Percentiles rank a stretch among this genome's conserved stretches.
phyloP scores from a whole-genome alignment of 2,797 vertebrate species.

The Melanogrammus aeglefinus region DNA sequence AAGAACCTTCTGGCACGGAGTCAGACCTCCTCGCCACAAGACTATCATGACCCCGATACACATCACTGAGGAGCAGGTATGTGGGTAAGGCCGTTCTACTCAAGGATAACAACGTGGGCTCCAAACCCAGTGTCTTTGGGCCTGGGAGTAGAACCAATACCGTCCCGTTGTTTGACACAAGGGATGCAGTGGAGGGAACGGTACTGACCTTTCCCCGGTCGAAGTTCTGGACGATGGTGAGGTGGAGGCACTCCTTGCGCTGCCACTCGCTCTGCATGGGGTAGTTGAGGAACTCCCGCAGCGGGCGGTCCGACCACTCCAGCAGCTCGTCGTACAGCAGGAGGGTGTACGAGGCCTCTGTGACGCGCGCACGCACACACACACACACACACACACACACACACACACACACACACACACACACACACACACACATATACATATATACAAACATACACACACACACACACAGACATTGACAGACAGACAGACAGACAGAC shows the following conservation, averaged over 20 bases:
- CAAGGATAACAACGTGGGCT: background rate
- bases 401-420: background rate
- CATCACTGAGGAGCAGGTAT: background rate
- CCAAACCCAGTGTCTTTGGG: background rate
- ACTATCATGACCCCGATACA: background rate
- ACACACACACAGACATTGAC: too few relatives aligned
- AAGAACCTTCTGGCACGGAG: background rate
- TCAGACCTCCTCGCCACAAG: too few relatives aligned
- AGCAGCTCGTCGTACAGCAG: constrained; percentile 92
- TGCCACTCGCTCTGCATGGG: constrained; percentile 99
- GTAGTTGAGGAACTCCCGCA: constrained; percentile 94
- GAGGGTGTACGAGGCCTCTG: constrained; percentile 96
- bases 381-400: background rate
- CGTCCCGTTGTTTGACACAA: too few relatives aligned
- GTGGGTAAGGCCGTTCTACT: background rate
- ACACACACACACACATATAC: background rate
- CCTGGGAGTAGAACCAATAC: background rate
- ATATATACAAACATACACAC: too few relatives aligned
- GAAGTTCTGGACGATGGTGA: constrained; percentile 97
- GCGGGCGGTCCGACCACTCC: constrained; percentile 94
- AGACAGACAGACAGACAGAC: too few relatives aligned
- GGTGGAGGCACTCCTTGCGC: constrained; percentile 94
- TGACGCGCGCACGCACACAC: constrained; percentile 21
- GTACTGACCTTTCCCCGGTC: constrained; percentile 90
- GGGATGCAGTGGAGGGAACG: background rate